Conservation (phyloP, 2,797 vertebrate genomes). For the Pseudomugil gertrudae region DNA sequence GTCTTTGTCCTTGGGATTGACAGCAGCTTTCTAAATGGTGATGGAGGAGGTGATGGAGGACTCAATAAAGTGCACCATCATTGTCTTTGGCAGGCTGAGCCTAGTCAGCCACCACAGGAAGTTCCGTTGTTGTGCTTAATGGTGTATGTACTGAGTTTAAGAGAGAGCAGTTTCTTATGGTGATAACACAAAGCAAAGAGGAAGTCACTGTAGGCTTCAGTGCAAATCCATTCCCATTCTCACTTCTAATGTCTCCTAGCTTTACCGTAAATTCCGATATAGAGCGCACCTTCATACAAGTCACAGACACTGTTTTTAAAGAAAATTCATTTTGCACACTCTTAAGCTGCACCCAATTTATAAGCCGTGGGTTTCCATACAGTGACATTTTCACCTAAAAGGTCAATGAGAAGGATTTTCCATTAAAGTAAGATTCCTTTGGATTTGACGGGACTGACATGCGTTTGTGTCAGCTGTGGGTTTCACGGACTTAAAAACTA, state of each 20-base stretch:
- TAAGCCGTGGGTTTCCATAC: no score
- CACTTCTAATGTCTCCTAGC: background rate
- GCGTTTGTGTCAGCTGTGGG: no score
- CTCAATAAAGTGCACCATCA: slow-evolving; percentile 10
- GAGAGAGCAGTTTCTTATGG: background rate
- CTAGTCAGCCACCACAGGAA: background rate
- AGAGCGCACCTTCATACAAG: no score
- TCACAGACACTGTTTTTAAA: no score
- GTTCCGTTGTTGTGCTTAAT: background rate
- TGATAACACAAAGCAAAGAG: background rate
- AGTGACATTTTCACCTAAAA: no score
- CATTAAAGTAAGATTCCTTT: no score
- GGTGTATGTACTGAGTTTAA: background rate
- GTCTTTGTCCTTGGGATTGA: slow-evolving; percentile 14
- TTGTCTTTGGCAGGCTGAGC: slow-evolving; percentile 12
- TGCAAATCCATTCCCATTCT: slow-evolving; percentile 3
- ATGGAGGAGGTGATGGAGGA: slow-evolving; percentile 9
- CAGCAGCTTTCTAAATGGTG: slow-evolving; percentile 4
- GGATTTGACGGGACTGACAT: no score
- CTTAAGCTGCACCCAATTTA: no score
- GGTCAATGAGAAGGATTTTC: no score
- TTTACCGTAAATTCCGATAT: no score
- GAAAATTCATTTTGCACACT: no score
- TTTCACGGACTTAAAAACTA: no score
- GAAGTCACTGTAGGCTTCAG: background rate